Evolutionary conservation across 2,888 invertebrate species (phyloP), one percentile per base, ranked within the genome.

Genomic region (Drosophila conformis): DNA sequence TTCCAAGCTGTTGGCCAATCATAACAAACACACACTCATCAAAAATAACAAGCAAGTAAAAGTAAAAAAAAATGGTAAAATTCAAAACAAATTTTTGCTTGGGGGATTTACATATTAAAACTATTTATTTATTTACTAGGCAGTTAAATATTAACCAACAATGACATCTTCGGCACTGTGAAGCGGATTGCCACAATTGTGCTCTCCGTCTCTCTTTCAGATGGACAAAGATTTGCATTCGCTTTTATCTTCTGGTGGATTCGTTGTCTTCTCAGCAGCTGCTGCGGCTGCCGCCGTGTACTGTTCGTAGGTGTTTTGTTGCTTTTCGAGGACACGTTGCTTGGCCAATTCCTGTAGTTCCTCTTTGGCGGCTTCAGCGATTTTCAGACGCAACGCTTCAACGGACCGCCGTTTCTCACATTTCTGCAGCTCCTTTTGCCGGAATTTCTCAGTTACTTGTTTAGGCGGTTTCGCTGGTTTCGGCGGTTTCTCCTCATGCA

Each of bases 21-120:
- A 80, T 70, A 75, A 69, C 42, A 31, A 57, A 53, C 65, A 81
- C 76, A 54, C 71, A 73, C 79, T 82, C 82, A 82, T 82, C 58
- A 80, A 88, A 80, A 80, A 87, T 87, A 87, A 87, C 88, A 84
- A 89, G 90, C 82, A 86, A 87, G 85, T 78, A 78, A 90, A 87
- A 78, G 80, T 87, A 84, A 70, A 84, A 84, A 69, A 72, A 84
- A 84, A 84, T 79, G 54, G 78, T 66, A 78, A 80, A 77, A 77
- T 54, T 21, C 1, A n/a, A 40, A 5, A 11, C 21, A 27, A 1
- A 1, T 18, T 8, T 52, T 49, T 61, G n/a, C n/a, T 62, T 61
- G 7, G 31, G 33, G 25, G n/a, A 13, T 27, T 33, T 10, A 29
- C 15, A 21, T n/a, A 42, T 54, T 60, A 57, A 25, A 18, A 21